phyloP scores from a whole-genome alignment of 2,113 vertebrate species.

The Syrmaticus mikado region DNA sequence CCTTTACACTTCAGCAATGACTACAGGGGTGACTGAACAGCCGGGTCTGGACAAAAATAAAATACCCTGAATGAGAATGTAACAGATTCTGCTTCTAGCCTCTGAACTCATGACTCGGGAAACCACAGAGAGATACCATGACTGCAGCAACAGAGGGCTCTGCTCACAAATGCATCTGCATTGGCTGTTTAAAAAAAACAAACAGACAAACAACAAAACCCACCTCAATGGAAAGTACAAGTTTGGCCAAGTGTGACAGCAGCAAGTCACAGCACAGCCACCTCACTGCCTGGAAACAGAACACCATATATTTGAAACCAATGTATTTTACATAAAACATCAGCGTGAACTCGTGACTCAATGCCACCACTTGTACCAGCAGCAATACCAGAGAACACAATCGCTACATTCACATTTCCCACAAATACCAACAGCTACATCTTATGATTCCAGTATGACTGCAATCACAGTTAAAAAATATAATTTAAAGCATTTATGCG shows the following conservation, averaged over 20 bases:
- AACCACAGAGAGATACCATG: neutral
- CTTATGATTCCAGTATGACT: slow-evolving; percentile 67
- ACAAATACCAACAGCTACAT: slow-evolving; percentile 29
- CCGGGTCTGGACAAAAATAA: neutral
- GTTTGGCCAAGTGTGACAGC: neutral
- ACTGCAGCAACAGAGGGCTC: neutral
- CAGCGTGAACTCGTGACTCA: neutral
- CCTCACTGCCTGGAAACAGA: neutral
- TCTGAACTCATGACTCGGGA: neutral
- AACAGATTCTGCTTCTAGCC: neutral
- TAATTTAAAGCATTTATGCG: neutral
- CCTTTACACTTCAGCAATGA: neutral
- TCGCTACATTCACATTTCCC: slow-evolving; percentile 33
- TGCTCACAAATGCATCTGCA: neutral
- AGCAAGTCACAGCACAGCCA: neutral
- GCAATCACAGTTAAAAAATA: slow-evolving; percentile 38
- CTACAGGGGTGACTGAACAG: neutral
- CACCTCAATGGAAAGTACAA: neutral
- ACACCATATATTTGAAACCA: neutral
- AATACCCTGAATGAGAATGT: neutral
- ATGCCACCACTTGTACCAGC: neutral
- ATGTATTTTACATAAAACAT: slow-evolving; percentile 12
- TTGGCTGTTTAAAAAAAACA: neutral
- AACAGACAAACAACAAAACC: neutral
- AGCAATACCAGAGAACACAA: neutral